These are phyloP conservation scores for Drosophila melanosoma DNA, from an alignment of 2,888 invertebrate species.

Conservation along the genomic window DNA sequence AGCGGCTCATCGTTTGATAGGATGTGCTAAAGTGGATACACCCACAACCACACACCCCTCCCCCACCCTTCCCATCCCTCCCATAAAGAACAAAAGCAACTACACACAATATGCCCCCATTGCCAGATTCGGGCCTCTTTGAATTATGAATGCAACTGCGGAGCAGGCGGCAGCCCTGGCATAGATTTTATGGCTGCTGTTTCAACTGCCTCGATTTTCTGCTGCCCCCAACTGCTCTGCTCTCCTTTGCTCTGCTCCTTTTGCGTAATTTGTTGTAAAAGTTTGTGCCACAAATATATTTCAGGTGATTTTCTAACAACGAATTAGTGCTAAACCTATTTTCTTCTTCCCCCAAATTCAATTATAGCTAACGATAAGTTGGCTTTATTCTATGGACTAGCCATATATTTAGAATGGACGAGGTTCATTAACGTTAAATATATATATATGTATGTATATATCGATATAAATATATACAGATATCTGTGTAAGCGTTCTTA, in stretches of 20 bases:
- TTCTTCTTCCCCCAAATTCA: constrained; percentile 27
- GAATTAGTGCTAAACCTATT: constrained; percentile 55
- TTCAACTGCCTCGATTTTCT: background rate
- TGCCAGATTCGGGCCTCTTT: constrained; percentile 33
- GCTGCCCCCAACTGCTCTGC: background rate
- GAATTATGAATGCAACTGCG: constrained; percentile 71
- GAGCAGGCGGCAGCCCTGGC: constrained; percentile 53
- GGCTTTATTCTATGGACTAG: background rate
- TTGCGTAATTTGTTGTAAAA: constrained; percentile 57
- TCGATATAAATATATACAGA: background rate
- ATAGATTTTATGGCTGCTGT: constrained; percentile 58
- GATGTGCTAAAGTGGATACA: constrained; percentile 47
- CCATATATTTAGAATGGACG: background rate
- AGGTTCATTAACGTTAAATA: constrained; percentile 23
- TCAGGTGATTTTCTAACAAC: constrained; percentile 52
- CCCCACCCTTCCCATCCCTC: background rate
- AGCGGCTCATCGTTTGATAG: constrained; percentile 52
- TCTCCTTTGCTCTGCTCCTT: constrained; percentile 12
- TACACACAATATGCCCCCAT: constrained; percentile 24
- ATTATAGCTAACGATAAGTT: constrained; percentile 12
- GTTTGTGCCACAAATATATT: constrained; percentile 54
- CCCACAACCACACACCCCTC: background rate
- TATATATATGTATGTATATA: background rate
- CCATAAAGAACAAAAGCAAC: constrained; percentile 30
- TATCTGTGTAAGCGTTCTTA: background rate